Percentiles rank a stretch among this genome's conserved stretches.
These are phyloP conservation scores for Linnaemya vulpina DNA, from an alignment of 2,888 invertebrate genomes.

Conservation along the genomic window DNA sequence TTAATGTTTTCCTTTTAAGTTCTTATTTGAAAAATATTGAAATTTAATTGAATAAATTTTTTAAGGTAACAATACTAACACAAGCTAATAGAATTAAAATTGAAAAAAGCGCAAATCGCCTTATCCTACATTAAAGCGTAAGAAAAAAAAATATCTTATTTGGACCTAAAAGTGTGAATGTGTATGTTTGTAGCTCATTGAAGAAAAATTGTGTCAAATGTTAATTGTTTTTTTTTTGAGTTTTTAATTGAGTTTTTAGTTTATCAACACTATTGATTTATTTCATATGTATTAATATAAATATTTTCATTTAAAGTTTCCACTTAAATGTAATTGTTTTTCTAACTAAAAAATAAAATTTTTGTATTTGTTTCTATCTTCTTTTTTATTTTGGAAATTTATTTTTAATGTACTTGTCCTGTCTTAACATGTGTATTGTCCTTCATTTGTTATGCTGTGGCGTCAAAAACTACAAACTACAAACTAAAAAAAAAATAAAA, in stretches of 20 bases:
- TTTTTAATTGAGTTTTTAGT: slow-evolving; percentile 57
- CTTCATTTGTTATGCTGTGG: slow-evolving; percentile 72
- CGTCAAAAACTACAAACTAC: slow-evolving; percentile 55
- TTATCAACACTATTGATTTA: slow-evolving; percentile 8
- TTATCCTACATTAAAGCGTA: slow-evolving; percentile 1
- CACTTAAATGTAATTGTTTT: slow-evolving; percentile 76
- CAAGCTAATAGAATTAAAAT: slow-evolving; percentile 54
- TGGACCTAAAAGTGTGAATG: slow-evolving; percentile 75
- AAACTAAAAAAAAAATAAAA: slow-evolving; percentile 45
- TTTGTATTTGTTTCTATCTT: slow-evolving; percentile 70
- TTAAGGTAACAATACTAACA: slow-evolving; percentile 70
- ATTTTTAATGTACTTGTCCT: slow-evolving; percentile 73
- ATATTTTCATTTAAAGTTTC: slow-evolving; percentile 44
- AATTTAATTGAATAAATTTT: slow-evolving; percentile 39
- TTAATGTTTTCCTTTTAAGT: slow-evolving; percentile 24
- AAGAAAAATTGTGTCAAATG: slow-evolving; percentile 77
- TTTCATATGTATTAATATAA: slow-evolving; percentile 1
- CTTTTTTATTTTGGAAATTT: slow-evolving; percentile 61
- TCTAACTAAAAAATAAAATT: slow-evolving; percentile 76
- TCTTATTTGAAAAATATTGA: slow-evolving; percentile 21
- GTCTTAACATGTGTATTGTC: slow-evolving; percentile 73
- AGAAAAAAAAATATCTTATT: not conserved
- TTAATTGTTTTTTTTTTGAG: slow-evolving; percentile 73
- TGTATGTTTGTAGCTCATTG: slow-evolving; percentile 59
- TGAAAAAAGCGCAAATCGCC: slow-evolving; percentile 7